phyloP scores from a whole-genome alignment of 2,888 invertebrate species.

The Lacanobia oleracea region DNA sequence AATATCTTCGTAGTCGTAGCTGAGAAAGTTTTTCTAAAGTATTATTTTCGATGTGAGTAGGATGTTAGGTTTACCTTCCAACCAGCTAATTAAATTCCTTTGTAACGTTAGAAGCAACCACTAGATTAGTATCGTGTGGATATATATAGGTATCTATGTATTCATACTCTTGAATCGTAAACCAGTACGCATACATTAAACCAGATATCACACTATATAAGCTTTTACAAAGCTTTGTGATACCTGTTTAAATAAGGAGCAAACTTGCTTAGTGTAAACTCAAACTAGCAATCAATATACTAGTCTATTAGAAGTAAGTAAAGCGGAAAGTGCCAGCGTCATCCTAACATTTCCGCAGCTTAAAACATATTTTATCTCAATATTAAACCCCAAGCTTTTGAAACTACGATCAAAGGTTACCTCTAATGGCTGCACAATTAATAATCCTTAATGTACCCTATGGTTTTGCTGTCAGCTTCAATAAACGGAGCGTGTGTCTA shows the following conservation, averaged over 20 bases:
- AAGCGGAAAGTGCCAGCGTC: conserved; percentile 36
- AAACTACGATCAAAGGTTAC: conserved; percentile 52
- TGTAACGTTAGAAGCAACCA: not conserved
- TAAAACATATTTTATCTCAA: conserved; percentile 36
- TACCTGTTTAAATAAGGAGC: not conserved
- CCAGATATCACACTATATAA: not conserved
- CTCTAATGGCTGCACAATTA: conserved; percentile 50
- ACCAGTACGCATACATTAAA: not conserved
- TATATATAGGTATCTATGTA: not conserved
- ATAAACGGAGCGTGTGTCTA: conserved; percentile 37
- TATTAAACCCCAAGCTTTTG: conserved; percentile 36
- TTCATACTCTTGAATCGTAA: not conserved
- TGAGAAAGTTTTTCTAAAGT: not conserved
- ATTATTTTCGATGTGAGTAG: not conserved
- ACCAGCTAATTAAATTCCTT: conserved; percentile 9
- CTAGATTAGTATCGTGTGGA: not conserved
- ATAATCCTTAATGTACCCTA: conserved; percentile 43
- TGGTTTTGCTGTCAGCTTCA: conserved; percentile 43
- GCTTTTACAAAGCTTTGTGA: not conserved
- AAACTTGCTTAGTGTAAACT: not conserved
- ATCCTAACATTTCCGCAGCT: conserved; percentile 25
- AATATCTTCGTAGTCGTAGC: not conserved
- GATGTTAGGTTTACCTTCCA: not conserved
- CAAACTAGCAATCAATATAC: not conserved
- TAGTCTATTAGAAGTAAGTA: conserved; percentile 8